Evolutionary conservation across 2,113 vertebrate species (phyloP).

Genomic region (Hippocampus mohnikei): DNA sequence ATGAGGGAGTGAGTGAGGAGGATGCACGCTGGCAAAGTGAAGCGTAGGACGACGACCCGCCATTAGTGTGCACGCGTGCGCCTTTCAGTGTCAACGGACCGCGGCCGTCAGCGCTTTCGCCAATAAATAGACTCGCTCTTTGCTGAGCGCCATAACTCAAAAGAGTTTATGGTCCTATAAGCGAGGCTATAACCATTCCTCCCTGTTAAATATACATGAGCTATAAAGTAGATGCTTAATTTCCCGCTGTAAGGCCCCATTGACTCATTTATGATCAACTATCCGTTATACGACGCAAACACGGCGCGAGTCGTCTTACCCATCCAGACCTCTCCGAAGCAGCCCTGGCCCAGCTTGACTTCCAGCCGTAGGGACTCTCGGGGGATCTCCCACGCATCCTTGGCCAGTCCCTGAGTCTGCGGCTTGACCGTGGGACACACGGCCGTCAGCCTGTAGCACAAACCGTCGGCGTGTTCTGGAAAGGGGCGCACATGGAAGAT

Average conservation of each 20-base stretch:
- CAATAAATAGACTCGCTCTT: constrained; percentile 27
- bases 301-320: constrained; percentile 75
- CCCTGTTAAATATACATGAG: constrained; percentile 15
- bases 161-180: background rate
- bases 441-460: constrained; percentile 91
- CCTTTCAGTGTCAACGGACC: constrained; percentile 5
- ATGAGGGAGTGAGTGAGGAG: constrained; percentile 52
- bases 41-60: constrained; percentile 49
- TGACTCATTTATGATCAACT: constrained; percentile 29
- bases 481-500: background rate
- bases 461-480: constrained; percentile 90
- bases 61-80: constrained; percentile 34
- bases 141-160: constrained; percentile 3
- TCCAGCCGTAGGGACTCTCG: constrained; percentile 92
- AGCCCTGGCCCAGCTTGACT: constrained; percentile 95
- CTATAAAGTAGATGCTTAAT: constrained; percentile 14
- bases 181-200: background rate
- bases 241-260: constrained; percentile 7
- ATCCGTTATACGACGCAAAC: background rate
- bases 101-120: constrained; percentile 32
- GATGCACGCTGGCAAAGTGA: constrained; percentile 26
- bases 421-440: constrained; percentile 98
- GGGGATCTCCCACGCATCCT: constrained; percentile 98
- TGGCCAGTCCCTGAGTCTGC: constrained; percentile 96
- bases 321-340: constrained; percentile 99